Evolutionary conservation across 2,888 invertebrate species (phyloP).

Genomic region (Hipparchia semele): DNA sequence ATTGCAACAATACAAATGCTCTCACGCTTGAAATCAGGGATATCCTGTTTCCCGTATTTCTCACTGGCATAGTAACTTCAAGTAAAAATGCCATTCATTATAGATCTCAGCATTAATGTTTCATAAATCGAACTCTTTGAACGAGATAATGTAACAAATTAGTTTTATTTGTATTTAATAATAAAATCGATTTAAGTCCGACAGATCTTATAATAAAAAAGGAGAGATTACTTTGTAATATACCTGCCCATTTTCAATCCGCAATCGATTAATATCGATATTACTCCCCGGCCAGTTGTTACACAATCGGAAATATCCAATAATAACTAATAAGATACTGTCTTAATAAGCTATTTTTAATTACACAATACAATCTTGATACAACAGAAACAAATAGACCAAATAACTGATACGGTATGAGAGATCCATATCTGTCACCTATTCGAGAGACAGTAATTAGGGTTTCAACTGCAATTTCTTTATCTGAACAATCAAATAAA

Average conservation of each 20-base stretch:
- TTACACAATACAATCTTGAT: constrained; percentile 67
- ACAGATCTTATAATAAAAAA: not conserved
- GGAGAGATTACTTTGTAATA: constrained; percentile 20
- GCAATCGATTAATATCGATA: constrained; percentile 27
- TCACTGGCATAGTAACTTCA: no score
- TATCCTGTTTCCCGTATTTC: no score
- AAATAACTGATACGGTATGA: constrained; percentile 57
- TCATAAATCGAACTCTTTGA: no score
- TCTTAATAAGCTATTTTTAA: constrained; percentile 35
- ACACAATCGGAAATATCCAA: constrained; percentile 33
- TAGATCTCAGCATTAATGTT: no score
- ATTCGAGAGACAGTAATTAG: constrained; percentile 50
- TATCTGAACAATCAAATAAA: constrained; percentile 66
- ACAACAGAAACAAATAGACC: constrained; percentile 64
- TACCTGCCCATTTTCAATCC: constrained; percentile 19
- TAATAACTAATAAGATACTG: constrained; percentile 31
- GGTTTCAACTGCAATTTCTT: constrained; percentile 49
- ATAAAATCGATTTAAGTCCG: no score
- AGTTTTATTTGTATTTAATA: no score
- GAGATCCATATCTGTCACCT: constrained; percentile 41
- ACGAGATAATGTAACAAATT: no score
- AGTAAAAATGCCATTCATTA: no score
- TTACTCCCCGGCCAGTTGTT: constrained; percentile 24
- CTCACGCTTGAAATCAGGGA: no score
- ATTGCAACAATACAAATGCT: no score